Evolutionary conservation across 2,113 vertebrate genomes (phyloP), one percentile per base, ranked within the genome.

Genomic region (Pithys albifrons): DNA sequence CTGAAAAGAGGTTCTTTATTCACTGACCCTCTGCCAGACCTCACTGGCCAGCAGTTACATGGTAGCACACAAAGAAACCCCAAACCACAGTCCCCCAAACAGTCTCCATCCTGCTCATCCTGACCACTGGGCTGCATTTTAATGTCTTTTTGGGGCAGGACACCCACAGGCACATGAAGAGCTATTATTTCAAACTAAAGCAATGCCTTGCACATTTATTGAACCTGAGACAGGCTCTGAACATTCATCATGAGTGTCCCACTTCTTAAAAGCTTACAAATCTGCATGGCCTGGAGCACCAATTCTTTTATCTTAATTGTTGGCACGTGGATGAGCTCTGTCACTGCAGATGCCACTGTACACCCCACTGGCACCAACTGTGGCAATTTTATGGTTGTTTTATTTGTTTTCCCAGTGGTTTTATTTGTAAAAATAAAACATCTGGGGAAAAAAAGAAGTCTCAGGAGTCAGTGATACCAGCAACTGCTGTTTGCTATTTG

Each of bases 101-200:
- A 33, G 35, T 5, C 33, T 43, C 39, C 1, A 2, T 46, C 25
- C 25, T 1, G 2, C 25, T 28, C 10, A 3, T n/a, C n/a, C 59
- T 65, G 27, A 45, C 0, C 2, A 29, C 4, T 2, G 3, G 19
- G 10, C 2, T 76, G 49, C 25, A 65, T 65, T 45, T 52, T 14
- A 18, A 25, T 24, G 41, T 39, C 24, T 10, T 8, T 70, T 88
- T 31, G 27, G 46, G 51, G 22, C 46, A 84, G 43, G 61, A 62
- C 55, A 66, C 24, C 33, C 48, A 41, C 1, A 77, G 15, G 48
- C 37, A 55, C 52, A 11, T 1, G 66, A 77, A 54, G 33, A 55
- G 22, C 11, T 16, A 35, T 31, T 45, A 43, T n/a, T 69, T 61
- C 59, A 72, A 69, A 48, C 14, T 17, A 49, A 85, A 88, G 83